Evolutionary conservation across 2,797 vertebrate genomes (phyloP), one percentile per base, ranked within the genome.

Genomic region (Bothrops alternatus): DNA sequence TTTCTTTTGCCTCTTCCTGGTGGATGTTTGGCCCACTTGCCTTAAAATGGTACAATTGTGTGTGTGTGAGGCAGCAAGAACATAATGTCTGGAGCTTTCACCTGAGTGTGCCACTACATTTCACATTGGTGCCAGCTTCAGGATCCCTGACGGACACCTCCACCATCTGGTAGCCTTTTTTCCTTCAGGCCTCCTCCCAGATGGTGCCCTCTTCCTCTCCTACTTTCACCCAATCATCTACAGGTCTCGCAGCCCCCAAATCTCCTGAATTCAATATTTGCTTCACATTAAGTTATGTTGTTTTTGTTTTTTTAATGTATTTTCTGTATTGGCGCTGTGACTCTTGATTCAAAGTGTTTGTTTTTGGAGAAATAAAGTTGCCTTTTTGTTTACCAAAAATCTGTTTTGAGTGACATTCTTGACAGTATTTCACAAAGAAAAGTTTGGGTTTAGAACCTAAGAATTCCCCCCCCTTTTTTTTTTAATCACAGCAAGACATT

Each of bases 231-330:
- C 26, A 12, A 23, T 53, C 82, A 50, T 13, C 0, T 23, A 2
- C 47, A 87, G 8, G 20, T 26, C 42, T 60, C 4, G 90, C 90
- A 87, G 86, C 13, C 82, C 28, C 2, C 4, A 1, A 18, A 69
- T 47, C 88, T 91, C n/a, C 85, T 91, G 16, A 63, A 73, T 73
- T 91, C 88, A 86, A 55, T 53, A 0, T 0, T 92, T 14, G 53
- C 60, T 95, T 92, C 78, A 32, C 16, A 92, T 42, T 95, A 96
- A 96, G 42, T 96, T 96, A 94, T 95, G 94, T 58, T 20, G 6
- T 92, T 65, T 93, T 0, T 47, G 58, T 73, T 28, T 0, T 0
- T 23, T 56, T 6, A 42, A 56, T 92, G 58, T 86, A 13, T 93
- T 93, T 91, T 86, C 56, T 18, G 14, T 91, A 47, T 50, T 58